Evolutionary conservation across 2,797 vertebrate genomes (phyloP).

Genomic region (Acropternis orthonyx): DNA sequence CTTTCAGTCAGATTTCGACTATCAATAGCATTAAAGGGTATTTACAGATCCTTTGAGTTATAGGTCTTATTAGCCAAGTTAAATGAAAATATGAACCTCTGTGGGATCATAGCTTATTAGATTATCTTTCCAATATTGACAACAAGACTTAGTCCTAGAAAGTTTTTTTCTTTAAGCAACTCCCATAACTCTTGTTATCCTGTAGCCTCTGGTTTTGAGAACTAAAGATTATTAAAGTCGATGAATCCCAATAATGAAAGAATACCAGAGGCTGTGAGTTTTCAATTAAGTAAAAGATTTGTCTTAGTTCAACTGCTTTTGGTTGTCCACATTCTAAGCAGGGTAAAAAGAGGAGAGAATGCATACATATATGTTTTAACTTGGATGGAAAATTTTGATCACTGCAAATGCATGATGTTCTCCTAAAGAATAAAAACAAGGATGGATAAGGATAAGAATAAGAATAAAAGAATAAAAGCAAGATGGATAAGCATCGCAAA

Average conservation of each 20-base stretch:
- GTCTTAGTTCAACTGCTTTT: slow-evolving; percentile 61
- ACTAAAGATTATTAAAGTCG: slow-evolving; percentile 60
- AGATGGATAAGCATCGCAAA: neutral
- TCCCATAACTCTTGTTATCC: slow-evolving; percentile 65
- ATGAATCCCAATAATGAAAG: slow-evolving; percentile 72
- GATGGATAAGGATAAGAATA: neutral
- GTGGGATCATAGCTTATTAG: slow-evolving; percentile 71
- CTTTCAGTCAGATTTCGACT: slow-evolving; percentile 46
- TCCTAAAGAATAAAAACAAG: neutral
- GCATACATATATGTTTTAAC: neutral
- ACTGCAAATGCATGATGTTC: neutral
- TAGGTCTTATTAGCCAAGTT: slow-evolving; percentile 71
- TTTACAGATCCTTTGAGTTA: slow-evolving; percentile 68
- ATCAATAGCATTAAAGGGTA: slow-evolving; percentile 60
- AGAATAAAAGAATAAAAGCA: neutral
- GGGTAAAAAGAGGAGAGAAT: slow-evolving; percentile 2
- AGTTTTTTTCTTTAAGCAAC: slow-evolving; percentile 58
- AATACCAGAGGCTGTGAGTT: slow-evolving; percentile 66
- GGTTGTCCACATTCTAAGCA: slow-evolving; percentile 47
- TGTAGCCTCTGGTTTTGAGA: slow-evolving; percentile 56
- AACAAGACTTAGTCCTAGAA: slow-evolving; percentile 63
- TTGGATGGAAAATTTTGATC: neutral
- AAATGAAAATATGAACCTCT: slow-evolving; percentile 75
- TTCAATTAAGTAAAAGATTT: slow-evolving; percentile 72
- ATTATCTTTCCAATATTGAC: slow-evolving; percentile 78